A percentile compares a stretch with the other conserved stretches of the same genome.
These are phyloP conservation scores for Pedicia rivosa DNA, from an alignment of 2,888 invertebrate species.

Conservation along the genomic window DNA sequence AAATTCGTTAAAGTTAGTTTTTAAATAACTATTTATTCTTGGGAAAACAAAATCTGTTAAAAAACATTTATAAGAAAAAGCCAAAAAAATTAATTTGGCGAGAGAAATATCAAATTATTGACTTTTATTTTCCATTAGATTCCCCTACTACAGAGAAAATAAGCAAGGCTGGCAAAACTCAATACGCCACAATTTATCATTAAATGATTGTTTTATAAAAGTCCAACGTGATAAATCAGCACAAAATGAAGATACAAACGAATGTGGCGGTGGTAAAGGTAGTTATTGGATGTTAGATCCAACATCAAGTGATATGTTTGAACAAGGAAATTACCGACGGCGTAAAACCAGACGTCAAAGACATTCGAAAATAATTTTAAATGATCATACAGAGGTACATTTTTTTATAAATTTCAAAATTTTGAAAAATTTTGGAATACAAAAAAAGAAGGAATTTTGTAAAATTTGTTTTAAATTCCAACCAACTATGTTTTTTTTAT, in stretches of 20 bases:
- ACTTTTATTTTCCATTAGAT: too few relatives aligned
- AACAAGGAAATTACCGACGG: constrained; percentile 71
- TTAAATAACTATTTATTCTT: too few relatives aligned
- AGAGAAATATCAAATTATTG: too few relatives aligned
- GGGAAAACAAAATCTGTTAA: too few relatives aligned
- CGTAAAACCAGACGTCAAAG: constrained; percentile 45
- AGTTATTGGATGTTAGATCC: constrained; percentile 71
- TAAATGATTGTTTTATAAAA: constrained; percentile 73
- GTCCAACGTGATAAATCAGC: constrained; percentile 34
- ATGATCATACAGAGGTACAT: constrained; percentile 12
- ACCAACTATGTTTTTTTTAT: too few relatives aligned
- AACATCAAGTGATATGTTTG: constrained; percentile 70
- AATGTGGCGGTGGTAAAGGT: constrained; percentile 42
- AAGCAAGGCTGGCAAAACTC: constrained; percentile 74
- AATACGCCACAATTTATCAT: constrained; percentile 61
- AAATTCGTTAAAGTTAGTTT: too few relatives aligned
- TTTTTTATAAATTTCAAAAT: too few relatives aligned
- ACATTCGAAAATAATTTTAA: constrained; percentile 19
- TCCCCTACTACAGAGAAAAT: constrained; percentile 69
- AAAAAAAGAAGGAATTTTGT: too few relatives aligned
- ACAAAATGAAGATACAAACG: constrained; percentile 22
- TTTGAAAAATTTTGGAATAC: too few relatives aligned
- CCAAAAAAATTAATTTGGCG: too few relatives aligned
- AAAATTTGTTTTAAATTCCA: too few relatives aligned
- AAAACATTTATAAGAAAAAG: too few relatives aligned